Evolutionary conservation across 2,113 vertebrate species (phyloP).

Genomic region (Mus spicilegus): DNA sequence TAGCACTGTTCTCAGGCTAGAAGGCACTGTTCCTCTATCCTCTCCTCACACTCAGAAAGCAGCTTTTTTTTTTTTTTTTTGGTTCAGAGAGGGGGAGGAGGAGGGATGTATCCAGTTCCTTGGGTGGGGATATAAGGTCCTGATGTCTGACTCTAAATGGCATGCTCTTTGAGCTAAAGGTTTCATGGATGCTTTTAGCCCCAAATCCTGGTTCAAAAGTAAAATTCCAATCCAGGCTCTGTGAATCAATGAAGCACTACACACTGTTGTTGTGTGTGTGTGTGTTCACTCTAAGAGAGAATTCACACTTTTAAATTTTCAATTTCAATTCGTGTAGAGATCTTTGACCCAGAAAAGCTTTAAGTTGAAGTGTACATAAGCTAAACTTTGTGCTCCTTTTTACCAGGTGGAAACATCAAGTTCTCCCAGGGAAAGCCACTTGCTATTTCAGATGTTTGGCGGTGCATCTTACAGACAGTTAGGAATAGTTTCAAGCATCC

Average conservation of each 20-base stretch:
- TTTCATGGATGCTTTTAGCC: not conserved
- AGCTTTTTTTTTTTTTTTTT: not conserved
- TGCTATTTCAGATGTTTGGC: constrained; percentile 5
- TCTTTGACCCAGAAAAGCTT: constrained; percentile 2
- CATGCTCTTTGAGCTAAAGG: not conserved
- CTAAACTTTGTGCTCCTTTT: not conserved
- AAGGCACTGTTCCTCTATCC: not conserved
- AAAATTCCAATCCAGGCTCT: not conserved
- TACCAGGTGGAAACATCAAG: not conserved
- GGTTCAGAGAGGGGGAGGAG: not conserved
- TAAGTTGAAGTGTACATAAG: not conserved
- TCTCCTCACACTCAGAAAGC: not conserved
- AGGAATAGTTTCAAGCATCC: not conserved
- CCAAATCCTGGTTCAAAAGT: not conserved
- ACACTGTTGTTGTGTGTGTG: not conserved
- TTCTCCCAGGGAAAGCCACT: not conserved
- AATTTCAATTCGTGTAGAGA: constrained; percentile 6
- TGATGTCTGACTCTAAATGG: not conserved
- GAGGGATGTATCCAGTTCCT: not conserved
- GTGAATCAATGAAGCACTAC: not conserved
- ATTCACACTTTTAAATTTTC: not conserved
- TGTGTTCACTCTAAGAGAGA: not conserved
- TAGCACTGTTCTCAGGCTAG: not conserved
- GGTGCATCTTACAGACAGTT: not conserved
- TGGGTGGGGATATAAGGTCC: not conserved